Evolutionary conservation across 2,113 vertebrate species (phyloP).

Genomic region (Nycticorax nycticorax): DNA sequence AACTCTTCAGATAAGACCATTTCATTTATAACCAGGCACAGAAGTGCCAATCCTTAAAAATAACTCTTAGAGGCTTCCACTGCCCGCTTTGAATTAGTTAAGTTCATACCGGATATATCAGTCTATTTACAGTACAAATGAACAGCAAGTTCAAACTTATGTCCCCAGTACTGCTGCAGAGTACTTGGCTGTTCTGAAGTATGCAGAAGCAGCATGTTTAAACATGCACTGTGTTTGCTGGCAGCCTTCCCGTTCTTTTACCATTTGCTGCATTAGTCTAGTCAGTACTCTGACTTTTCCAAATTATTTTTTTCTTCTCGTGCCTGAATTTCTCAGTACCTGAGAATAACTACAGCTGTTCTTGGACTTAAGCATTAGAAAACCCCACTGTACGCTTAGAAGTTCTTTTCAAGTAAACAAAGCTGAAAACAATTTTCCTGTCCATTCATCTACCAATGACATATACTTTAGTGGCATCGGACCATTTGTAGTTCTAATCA

Average conservation of each 20-base stretch:
- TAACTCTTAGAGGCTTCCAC: neutral
- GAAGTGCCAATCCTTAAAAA: neutral
- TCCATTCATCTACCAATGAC: neutral
- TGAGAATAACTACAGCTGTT: neutral
- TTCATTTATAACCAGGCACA: neutral
- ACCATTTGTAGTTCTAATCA: neutral
- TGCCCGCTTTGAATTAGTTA: neutral
- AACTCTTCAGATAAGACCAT: neutral
- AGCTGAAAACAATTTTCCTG: neutral
- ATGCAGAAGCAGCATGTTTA: neutral
- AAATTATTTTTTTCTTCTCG: neutral
- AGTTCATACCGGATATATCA: neutral
- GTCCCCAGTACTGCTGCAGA: neutral
- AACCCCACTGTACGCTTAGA: neutral
- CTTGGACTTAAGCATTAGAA: neutral
- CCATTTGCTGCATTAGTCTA: neutral
- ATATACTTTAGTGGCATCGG: neutral
- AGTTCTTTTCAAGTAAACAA: neutral
- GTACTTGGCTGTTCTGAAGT: neutral
- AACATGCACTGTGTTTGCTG: neutral
- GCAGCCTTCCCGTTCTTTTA: neutral
- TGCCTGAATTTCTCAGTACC: neutral
- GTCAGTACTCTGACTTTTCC: neutral
- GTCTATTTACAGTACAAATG: neutral
- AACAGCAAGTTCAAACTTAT: constrained; percentile 2